Base-by-base conservation (phyloP, 2,888 invertebrate genomes). In the Lysandra bellargus region DNA sequence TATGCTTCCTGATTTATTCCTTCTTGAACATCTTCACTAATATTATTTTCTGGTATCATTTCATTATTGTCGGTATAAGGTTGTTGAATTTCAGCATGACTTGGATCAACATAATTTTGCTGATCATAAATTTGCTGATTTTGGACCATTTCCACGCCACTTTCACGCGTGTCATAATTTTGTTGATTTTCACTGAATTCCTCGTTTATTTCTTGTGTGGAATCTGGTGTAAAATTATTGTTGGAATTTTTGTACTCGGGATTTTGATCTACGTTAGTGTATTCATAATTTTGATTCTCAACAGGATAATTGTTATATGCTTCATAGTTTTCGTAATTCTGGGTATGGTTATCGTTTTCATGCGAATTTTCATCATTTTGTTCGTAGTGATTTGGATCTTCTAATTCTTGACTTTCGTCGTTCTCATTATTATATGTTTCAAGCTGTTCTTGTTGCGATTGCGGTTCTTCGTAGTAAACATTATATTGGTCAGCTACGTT, bases 351-450 rank as follows among this genome's bases (percentile, higher is more conserved):
- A 7, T 81, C 78, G 61, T 79, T 75, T 37, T 82, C 80, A 64
- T 81, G 81, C 33, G 82, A 77, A 49, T 83, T 76, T 64, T 79
- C 80, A 82, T 92, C 91, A 83, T 93, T 49, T 49, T 49, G 49
- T 81, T 88, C 88, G 79, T 92, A 92, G 82, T 83, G 4, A 14
- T 87, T 80, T 87, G 91, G 82, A 80, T 88, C 86, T n/a, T 85
- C 84, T 17, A 88, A 82, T 82, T 89, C 91, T 81, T 88, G 89
- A 75, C 90, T 87, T 81, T 90, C 90, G 82, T 88, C 88, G 78
- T 88, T 82, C 82, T 89, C 89, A 14, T 79, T 76, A 23, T 86
- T 83, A 82, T 88, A 87, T 40, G 82, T 82, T 80, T 86, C 85
- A 79, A 88, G 87, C 80, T 88, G 86, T 78, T 30, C 17, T 33